Conservation (phyloP, 2,113 vertebrate genomes). For the Laticauda colubrina region DNA sequence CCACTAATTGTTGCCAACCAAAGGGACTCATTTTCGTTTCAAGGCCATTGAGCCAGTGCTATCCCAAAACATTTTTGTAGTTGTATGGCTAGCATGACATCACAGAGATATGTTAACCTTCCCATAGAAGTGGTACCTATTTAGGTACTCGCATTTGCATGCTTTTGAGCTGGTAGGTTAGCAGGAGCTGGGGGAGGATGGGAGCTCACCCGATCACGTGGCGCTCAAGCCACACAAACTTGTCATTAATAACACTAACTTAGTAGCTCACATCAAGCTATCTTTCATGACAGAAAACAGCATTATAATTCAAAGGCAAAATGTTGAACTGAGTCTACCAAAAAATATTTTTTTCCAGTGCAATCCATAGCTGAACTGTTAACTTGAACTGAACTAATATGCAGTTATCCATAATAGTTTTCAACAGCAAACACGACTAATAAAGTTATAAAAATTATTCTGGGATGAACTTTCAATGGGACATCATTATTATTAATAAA, state of each 20-base stretch:
- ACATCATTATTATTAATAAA: background rate
- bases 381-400: background rate
- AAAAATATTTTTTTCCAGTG: constrained; percentile 35
- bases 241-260: constrained; percentile 52
- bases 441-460: background rate
- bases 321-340: background rate
- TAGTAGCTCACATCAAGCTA: constrained; percentile 41
- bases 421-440: constrained; percentile 20
- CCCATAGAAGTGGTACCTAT: background rate
- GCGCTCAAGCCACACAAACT: constrained; percentile 20
- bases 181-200: background rate
- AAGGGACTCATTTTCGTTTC: background rate
- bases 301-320: background rate
- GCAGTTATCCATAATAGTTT: constrained; percentile 23
- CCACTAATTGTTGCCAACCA: background rate
- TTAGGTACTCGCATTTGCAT: background rate
- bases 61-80: background rate
- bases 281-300: background rate
- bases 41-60: background rate
- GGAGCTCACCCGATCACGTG: background rate
- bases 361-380: background rate
- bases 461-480: background rate
- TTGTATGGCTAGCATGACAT: background rate
- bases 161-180: background rate
- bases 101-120: background rate